Evolutionary conservation across 2,113 vertebrate genomes (phyloP), one percentile per base, ranked within the genome.

Genomic region (Scartelaos histophorus): DNA sequence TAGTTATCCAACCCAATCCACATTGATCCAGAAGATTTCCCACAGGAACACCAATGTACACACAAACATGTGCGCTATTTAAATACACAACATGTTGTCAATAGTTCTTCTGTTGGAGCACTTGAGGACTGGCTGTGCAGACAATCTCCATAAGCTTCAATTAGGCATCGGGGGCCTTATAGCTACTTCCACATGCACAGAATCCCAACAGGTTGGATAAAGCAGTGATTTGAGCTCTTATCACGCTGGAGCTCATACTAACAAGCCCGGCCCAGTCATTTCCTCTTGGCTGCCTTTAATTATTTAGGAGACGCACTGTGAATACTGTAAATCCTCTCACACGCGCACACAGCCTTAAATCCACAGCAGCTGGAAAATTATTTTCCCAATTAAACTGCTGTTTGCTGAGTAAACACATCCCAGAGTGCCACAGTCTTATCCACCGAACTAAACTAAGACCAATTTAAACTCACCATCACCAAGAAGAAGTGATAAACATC

Each of bases 351-450:
- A 75, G 61, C 61, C 58, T 35, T 45, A 82, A 83, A 83, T 86
- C 73, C 65, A 78, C 64, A 82, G 88, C 86, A 88, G 84, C 83
- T 87, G 86, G 46, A 82, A 84, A 88, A 89, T 74, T 53, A 86
- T 87, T 83, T 90, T 85, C 74, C 74, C 82, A 90, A 89, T 90
- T 89, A 90, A 86, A 87, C 64, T 67, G 73, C 74, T 87, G 88
- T 92, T 92, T 91, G 82, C 82, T 47, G 74, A 89, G 85, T 87
- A 90, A 91, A 88, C 91, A 81, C 67, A 82, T 83, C 72, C 69
- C 68, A 75, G 67, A 35, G 75, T 68, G 76, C 57, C 76, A 74
- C 60, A 80, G 73, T 82, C 78, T 69, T 85, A 82, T 69, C 58
- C n/a, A 2, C 62, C 45, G 76, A 83, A 87, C 85, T 89, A 83